These are phyloP conservation scores for Mormyrops boulengeri DNA, from an alignment of 2,797 vertebrate genomes.

Conservation along the genomic window DNA sequence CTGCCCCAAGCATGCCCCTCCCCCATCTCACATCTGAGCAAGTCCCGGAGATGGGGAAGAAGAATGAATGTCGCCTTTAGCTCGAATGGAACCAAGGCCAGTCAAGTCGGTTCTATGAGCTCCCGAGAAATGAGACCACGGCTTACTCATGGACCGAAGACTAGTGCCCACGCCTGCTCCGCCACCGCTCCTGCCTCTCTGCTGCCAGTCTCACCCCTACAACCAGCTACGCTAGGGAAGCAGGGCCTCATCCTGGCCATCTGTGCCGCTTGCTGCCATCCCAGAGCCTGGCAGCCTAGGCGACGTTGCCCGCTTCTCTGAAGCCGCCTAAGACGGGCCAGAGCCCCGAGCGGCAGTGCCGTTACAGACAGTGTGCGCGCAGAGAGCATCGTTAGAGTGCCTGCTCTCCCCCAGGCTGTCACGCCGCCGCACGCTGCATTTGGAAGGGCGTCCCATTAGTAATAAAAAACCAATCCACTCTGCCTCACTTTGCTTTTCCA, in stretches of 20 bases:
- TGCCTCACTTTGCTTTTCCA: neutral
- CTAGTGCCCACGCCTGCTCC: neutral
- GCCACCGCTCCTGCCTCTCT: neutral
- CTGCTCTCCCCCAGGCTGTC: neutral
- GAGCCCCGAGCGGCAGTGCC: constrained; percentile 7
- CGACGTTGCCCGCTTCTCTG: constrained; percentile 16
- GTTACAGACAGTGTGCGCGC: constrained; percentile 1
- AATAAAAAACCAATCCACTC: constrained; percentile 6
- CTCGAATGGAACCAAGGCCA: neutral
- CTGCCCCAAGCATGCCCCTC: neutral
- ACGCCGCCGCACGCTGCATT: neutral
- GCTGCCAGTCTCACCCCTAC: constrained; percentile 14
- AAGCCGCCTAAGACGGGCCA: constrained; percentile 25
- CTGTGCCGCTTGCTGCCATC: constrained; percentile 47
- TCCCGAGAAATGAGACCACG: neutral
- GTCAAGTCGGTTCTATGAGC: neutral
- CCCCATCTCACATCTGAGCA: neutral
- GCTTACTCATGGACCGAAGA: neutral
- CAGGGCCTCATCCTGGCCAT: constrained; percentile 38
- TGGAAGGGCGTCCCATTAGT: neutral
- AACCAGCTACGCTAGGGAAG: constrained; percentile 9
- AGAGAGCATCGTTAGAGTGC: constrained; percentile 5
- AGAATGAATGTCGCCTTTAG: neutral
- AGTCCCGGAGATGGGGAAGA: neutral
- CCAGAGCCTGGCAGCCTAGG: constrained; percentile 29